Base-by-base conservation (phyloP, 2,888 invertebrate species). In the Pristionchus japonicus region DNA sequence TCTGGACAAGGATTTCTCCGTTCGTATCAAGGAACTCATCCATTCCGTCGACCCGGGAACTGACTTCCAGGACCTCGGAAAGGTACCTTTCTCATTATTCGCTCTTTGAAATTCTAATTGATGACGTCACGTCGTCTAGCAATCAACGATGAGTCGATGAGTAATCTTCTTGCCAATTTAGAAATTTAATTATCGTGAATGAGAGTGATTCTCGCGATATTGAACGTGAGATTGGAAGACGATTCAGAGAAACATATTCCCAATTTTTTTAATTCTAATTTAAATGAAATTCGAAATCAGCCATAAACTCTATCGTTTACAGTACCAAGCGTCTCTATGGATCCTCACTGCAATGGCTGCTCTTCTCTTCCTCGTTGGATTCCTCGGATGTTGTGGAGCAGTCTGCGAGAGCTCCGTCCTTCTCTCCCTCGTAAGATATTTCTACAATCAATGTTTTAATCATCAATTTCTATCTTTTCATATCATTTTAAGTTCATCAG, bases 291-390 rank as follows among this genome's bases (percentile, higher is more conserved):
- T 37, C 20, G 34, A 40, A 27, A 40, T 31, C 6, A 34, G 31
- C 6, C 20, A 74, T 6, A 17, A 13, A 52, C 4, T n/a, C 49
- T 40, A n/a, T 43, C 49, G 11, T 47, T 91, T 93, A 67, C 88
- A 93, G 93, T 94, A 94, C 87, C 92, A 94, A 90, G 93, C 94
- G 0, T 92, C 93, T 13, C 89, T 94, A 34, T 94, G 94, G 94
- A 91, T 94, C 37, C 89, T 94, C 20, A 93, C 92, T n/a, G 94
- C 91, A 0, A 92, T 94, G 70, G 94, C 93, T 27, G 92, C 92
- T 74, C 90, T 94, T 37, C 89, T 94, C 23, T 91, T 94, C 88
- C 61, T 93, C 43, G 93, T 94, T 43, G 94, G 94, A 52, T 94
- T 94, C 87, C 90, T 94, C 37, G 93, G 94, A 84, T 94, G 94